phyloP scores from a whole-genome alignment of 2,113 vertebrate species.

The Mustela lutreola region DNA sequence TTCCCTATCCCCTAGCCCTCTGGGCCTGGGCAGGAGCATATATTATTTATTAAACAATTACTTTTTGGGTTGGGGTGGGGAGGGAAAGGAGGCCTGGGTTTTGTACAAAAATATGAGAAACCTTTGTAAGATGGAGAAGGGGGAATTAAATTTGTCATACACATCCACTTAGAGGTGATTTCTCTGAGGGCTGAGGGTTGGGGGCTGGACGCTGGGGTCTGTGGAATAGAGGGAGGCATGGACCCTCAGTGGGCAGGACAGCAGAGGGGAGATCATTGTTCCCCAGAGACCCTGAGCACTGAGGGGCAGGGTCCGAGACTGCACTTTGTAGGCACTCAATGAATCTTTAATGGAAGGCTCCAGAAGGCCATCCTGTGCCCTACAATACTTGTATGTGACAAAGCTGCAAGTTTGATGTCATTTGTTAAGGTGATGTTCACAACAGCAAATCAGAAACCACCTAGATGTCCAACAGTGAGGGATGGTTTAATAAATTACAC shows the following conservation, averaged over 20 bases:
- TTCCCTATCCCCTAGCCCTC: neutral
- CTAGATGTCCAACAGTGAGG: neutral
- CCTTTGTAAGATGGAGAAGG: conserved; percentile 3
- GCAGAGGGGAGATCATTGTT: neutral
- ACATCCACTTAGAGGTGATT: neutral
- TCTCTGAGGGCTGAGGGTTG: neutral
- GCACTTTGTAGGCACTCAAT: neutral
- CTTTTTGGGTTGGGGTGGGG: conserved; percentile 41
- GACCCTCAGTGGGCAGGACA: neutral
- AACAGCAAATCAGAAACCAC: neutral
- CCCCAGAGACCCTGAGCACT: neutral
- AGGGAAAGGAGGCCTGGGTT: conserved; percentile 40
- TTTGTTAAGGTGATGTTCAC: neutral
- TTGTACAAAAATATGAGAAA: conserved; percentile 39
- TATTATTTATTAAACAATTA: conserved; percentile 79
- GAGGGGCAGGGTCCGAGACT: neutral
- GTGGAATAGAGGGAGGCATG: neutral
- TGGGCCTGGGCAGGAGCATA: conserved; percentile 1
- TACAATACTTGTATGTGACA: neutral
- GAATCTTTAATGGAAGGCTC: neutral
- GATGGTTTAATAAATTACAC: no score
- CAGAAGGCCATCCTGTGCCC: neutral
- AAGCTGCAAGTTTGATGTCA: neutral
- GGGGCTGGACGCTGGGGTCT: neutral
- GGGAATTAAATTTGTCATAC: neutral